Percentiles rank a stretch among this genome's conserved stretches.
phyloP scores from a whole-genome alignment of 2,888 invertebrate genomes.

The Troides helena region DNA sequence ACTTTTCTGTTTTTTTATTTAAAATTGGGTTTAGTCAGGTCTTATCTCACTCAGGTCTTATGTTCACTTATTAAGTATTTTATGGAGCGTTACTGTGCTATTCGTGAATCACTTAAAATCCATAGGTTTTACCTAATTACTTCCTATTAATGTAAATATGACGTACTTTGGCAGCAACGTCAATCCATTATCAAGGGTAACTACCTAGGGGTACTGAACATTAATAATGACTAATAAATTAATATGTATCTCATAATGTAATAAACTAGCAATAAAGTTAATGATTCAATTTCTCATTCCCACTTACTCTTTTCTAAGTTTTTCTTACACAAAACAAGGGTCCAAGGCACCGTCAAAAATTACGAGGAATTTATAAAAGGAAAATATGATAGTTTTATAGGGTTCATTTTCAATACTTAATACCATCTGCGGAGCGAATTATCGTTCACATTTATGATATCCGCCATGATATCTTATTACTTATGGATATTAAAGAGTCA shows the following conservation, averaged over 20 bases:
- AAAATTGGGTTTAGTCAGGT: neutral
- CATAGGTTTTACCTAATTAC: neutral
- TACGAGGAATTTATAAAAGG: neutral
- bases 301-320: neutral
- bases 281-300: neutral
- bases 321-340: neutral
- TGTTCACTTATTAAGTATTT: neutral
- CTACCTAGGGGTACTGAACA: neutral
- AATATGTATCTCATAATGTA: neutral
- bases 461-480: conserved; percentile 20
- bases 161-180: neutral
- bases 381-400: conserved; percentile 12
- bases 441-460: conserved; percentile 27
- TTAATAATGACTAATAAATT: neutral
- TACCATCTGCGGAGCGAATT: conserved; percentile 3
- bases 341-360: neutral
- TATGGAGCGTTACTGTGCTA: neutral
- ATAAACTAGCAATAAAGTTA: neutral
- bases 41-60: neutral
- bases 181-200: neutral
- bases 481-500: conserved; percentile 26
- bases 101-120: neutral
- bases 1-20: no score
- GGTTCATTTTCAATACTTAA: conserved; percentile 9
- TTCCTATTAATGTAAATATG: neutral